phyloP scores from a whole-genome alignment of 2,888 invertebrate genomes.

The Hirtodrosophila cameraria region DNA sequence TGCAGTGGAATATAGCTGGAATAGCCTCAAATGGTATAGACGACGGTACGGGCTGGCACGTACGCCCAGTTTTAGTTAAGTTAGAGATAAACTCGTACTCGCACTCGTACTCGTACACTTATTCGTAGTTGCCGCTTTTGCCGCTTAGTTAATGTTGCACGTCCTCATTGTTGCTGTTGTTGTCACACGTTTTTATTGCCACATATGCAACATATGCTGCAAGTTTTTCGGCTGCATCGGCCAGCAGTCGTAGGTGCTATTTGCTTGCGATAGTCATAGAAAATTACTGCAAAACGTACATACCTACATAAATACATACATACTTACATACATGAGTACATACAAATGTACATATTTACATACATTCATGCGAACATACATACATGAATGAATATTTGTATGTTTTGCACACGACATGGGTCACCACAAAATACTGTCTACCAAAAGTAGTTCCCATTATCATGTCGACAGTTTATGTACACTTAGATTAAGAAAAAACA shows the following conservation, averaged over 20 bases:
- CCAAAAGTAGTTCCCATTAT: no score
- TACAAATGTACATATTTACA: neutral
- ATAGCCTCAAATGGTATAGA: neutral
- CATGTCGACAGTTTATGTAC: no score
- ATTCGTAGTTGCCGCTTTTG: constrained; percentile 46
- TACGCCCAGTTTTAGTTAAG: constrained; percentile 71
- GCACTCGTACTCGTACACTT: no score
- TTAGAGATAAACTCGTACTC: constrained; percentile 44
- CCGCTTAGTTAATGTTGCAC: constrained; percentile 65
- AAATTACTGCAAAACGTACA: constrained; percentile 17
- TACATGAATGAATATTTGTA: no score
- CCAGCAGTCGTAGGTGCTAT: constrained; percentile 16
- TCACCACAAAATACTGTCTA: neutral
- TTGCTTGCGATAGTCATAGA: constrained; percentile 25
- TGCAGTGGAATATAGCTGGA: constrained; percentile 38
- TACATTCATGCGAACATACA: no score
- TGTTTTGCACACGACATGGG: constrained; percentile 1
- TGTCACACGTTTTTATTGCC: constrained; percentile 67
- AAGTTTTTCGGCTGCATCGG: constrained; percentile 37
- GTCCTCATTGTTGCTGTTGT: constrained; percentile 34
- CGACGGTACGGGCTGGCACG: constrained; percentile 54
- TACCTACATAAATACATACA: no score
- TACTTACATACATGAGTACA: no score
- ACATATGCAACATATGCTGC: constrained; percentile 61
- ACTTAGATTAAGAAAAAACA: no score